Conservation (phyloP, 1,140 invertebrate species). For the Drosophila elegans region DNA sequence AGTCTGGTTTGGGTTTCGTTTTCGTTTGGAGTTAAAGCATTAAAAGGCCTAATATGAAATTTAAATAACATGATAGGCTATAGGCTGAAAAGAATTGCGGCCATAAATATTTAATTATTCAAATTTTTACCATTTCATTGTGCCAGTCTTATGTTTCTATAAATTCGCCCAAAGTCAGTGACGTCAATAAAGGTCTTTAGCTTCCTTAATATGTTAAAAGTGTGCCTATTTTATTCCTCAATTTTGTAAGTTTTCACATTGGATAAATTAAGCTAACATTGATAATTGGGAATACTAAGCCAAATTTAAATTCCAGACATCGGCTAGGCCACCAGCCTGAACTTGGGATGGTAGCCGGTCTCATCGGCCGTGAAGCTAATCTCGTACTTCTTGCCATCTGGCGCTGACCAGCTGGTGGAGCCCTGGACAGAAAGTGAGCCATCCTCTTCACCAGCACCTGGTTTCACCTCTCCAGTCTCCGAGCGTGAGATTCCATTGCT, state of each 20-base stretch:
- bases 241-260: neutral
- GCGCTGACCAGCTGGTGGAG: constrained; percentile 88
- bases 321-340: constrained; percentile 85
- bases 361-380: constrained; percentile 90
- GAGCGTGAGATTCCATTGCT: constrained; percentile 89
- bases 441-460: constrained; percentile 86
- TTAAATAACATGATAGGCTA: constrained; percentile 20
- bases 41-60: constrained; percentile 40
- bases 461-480: constrained; percentile 87
- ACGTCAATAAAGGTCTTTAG: constrained; percentile 25
- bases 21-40: constrained; percentile 30
- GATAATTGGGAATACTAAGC: neutral
- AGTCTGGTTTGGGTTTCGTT: constrained; percentile 39
- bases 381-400: constrained; percentile 88
- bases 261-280: neutral
- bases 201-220: neutral
- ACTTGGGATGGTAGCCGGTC: constrained; percentile 89
- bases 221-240: neutral
- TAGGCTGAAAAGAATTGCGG: constrained; percentile 31
- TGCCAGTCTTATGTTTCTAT: constrained; percentile 11
- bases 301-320: neutral
- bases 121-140: constrained; percentile 21
- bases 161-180: constrained; percentile 16
- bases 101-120: constrained; percentile 54
- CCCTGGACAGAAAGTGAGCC: constrained; percentile 87